A percentile compares a stretch with the other conserved stretches of the same genome.
phyloP scores from a whole-genome alignment of 2,888 invertebrate genomes.

The Oxytorus armatus region DNA sequence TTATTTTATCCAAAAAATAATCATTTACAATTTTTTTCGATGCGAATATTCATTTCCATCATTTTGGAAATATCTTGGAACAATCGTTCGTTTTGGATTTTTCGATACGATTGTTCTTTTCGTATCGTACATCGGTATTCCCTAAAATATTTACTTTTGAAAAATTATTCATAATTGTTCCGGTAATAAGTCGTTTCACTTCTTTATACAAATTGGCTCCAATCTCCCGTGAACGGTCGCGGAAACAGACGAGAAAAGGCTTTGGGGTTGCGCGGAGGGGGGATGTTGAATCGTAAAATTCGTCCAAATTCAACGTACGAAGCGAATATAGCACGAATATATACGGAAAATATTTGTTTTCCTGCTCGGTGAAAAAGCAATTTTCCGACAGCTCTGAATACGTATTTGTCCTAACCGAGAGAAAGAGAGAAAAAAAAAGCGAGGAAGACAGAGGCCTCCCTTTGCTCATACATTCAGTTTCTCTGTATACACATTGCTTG shows the following conservation, averaged over 20 bases:
- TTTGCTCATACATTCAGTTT: constrained; percentile 34
- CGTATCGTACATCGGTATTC: no score
- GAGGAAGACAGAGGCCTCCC: constrained; percentile 16
- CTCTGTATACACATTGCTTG: constrained; percentile 7
- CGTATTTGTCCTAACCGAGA: constrained; percentile 53
- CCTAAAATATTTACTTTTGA: no score
- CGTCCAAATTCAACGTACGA: background rate
- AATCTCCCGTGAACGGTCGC: background rate
- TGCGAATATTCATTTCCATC: no score
- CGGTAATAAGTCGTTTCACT: no score
- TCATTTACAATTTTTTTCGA: no score
- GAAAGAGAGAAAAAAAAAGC: no score
- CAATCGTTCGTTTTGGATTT: no score
- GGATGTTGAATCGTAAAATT: constrained; percentile 26
- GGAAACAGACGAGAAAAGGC: background rate
- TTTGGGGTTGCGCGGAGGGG: background rate
- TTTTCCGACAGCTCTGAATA: constrained; percentile 64
- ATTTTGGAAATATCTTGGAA: no score
- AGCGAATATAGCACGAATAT: background rate
- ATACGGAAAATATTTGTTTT: background rate
- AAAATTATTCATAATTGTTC: no score
- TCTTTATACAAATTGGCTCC: no score
- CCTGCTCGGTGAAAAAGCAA: constrained; percentile 64
- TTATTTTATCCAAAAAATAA: no score
- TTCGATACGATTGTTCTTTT: no score